Conservation (phyloP, 2,113 vertebrate genomes). For the Hoplias malabaricus region DNA sequence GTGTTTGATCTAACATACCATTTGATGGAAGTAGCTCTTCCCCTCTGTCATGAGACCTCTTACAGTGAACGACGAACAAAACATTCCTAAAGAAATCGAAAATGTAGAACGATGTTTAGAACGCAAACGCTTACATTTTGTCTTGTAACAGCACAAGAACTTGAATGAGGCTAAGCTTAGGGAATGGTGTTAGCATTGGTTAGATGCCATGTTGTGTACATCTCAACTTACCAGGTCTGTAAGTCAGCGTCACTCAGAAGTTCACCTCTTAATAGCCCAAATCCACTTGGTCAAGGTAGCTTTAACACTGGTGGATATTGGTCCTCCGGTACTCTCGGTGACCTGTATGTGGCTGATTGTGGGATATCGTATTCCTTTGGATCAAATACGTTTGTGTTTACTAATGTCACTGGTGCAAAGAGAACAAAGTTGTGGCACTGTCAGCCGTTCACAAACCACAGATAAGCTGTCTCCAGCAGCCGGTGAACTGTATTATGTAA, state of each 20-base stretch:
- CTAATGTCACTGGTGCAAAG: not conserved
- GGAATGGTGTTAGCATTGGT: not conserved
- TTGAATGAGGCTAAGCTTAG: not conserved
- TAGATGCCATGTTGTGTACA: not conserved
- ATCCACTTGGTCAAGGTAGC: not conserved
- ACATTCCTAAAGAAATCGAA: not conserved
- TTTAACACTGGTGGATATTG: not conserved
- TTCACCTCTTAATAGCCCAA: not conserved
- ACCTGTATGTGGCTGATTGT: not conserved
- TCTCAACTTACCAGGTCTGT: not conserved
- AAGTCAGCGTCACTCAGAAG: not conserved
- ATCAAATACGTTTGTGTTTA: not conserved
- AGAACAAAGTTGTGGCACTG: not conserved
- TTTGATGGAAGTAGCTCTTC: slow-evolving; percentile 8
- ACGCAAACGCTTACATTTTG: not conserved
- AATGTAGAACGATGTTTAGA: not conserved
- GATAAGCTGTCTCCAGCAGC: slow-evolving; percentile 18
- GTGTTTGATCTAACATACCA: slow-evolving; percentile 36
- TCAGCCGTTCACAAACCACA: not conserved
- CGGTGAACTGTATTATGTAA: slow-evolving; percentile 11
- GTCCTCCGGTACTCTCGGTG: slow-evolving; percentile 20
- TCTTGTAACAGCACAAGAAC: not conserved
- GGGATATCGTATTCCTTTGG: not conserved
- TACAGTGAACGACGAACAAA: not conserved
- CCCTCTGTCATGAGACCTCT: not conserved